These are phyloP conservation scores for Styela clava DNA, from an alignment of 23 tunicate genomes.

Conservation along the genomic window DNA sequence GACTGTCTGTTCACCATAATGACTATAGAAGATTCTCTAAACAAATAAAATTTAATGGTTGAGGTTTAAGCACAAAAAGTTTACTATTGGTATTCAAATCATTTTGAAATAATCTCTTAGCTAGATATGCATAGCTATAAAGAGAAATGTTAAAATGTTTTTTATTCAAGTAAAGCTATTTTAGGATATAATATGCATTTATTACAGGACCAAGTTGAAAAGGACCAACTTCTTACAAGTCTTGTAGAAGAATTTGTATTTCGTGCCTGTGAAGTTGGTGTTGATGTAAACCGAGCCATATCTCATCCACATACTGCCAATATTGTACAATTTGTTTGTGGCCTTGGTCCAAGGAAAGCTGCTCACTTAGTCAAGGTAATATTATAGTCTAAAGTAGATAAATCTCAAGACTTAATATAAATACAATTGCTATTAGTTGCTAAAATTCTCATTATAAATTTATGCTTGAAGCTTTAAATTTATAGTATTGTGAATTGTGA, in stretches of 20 bases:
- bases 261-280: slow-evolving; percentile 93
- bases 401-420: no score
- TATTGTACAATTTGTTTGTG: slow-evolving; percentile 92
- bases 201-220: slow-evolving; percentile 61
- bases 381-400: no score
- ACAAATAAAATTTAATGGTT: no score
- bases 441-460: no score
- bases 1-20: no score
- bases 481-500: neutral
- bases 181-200: neutral
- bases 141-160: no score
- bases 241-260: slow-evolving; percentile 87
- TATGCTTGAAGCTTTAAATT: no score
- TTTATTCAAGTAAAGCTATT: no score
- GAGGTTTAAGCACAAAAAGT: no score
- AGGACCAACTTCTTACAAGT: slow-evolving; percentile 70
- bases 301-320: slow-evolving; percentile 87
- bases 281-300: slow-evolving; percentile 89
- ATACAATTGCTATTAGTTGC: no score
- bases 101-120: neutral
- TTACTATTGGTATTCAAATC: neutral
- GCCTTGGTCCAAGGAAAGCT: slow-evolving; percentile 94
- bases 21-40: no score
- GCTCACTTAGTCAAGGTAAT: slow-evolving; percentile 86
- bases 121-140: neutral